Conservation (phyloP, 1,140 invertebrate species). For the Drosophila rhopaloa region DNA sequence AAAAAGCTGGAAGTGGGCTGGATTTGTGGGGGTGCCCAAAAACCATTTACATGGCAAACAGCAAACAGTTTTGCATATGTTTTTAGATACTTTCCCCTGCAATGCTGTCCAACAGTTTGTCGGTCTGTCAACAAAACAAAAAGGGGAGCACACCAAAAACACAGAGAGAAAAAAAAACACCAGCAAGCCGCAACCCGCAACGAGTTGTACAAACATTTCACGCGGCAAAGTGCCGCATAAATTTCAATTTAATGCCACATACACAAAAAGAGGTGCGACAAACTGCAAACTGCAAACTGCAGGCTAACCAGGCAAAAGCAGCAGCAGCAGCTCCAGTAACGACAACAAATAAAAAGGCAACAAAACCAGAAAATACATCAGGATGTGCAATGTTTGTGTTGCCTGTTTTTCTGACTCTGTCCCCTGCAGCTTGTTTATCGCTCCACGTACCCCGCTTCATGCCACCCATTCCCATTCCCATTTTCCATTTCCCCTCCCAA, state of each 20-base stretch:
- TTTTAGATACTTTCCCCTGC: constrained; percentile 52
- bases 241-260: constrained; percentile 81
- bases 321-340: constrained; percentile 12
- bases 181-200: constrained; percentile 73
- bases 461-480: neutral
- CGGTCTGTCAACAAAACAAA: constrained; percentile 70
- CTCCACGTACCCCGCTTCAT: constrained; percentile 12
- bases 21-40: constrained; percentile 32
- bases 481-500: neutral
- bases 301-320: constrained; percentile 22
- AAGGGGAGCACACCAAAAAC: neutral
- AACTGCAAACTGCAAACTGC: constrained; percentile 47
- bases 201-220: constrained; percentile 83
- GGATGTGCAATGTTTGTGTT: constrained; percentile 70
- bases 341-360: constrained; percentile 47
- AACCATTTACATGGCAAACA: constrained; percentile 78
- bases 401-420: constrained; percentile 49
- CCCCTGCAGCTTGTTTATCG: constrained; percentile 59
- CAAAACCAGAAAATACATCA: constrained; percentile 45
- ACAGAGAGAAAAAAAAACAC: constrained; percentile 9
- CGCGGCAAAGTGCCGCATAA: constrained; percentile 82
- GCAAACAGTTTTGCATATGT: constrained; percentile 79
- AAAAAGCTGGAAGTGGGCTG: neutral
- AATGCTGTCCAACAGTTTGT: constrained; percentile 79
- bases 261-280: constrained; percentile 64